Percentiles rank a stretch among this genome's conserved stretches.
Conservation (phyloP, 2,797 vertebrate genomes). For the Clarias fuscus region DNA sequence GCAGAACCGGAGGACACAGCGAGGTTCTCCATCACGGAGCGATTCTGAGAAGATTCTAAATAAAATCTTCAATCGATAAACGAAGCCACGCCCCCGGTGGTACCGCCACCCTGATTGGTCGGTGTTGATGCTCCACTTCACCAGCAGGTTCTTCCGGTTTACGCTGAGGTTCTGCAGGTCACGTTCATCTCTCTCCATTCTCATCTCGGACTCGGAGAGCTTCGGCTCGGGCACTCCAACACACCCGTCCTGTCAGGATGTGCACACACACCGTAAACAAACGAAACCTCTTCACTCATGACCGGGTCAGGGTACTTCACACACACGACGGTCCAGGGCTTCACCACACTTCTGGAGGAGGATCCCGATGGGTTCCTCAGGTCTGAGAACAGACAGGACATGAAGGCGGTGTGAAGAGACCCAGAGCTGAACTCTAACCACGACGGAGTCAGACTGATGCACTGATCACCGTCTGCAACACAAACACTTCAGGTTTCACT, state of each 20-base stretch:
- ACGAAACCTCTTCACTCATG: too few relatives aligned
- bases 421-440: not conserved
- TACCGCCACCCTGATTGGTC: not conserved
- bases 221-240: too few relatives aligned
- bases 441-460: too few relatives aligned
- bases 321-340: not conserved
- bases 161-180: not conserved
- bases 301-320: not conserved
- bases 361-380: not conserved
- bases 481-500: too few relatives aligned
- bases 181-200: not conserved
- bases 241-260: too few relatives aligned
- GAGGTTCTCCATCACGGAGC: not conserved
- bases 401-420: too few relatives aligned
- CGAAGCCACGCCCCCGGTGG: not conserved
- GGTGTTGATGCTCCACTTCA: not conserved
- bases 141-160: not conserved
- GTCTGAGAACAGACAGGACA: not conserved
- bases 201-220: too few relatives aligned
- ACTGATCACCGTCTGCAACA: too few relatives aligned
- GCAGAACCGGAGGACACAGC: too few relatives aligned
- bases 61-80: not conserved
- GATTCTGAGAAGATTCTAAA: not conserved
- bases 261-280: too few relatives aligned
- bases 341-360: not conserved